Evolutionary conservation across 2,113 vertebrate species (phyloP).

Genomic region (Bubo scandiacus): DNA sequence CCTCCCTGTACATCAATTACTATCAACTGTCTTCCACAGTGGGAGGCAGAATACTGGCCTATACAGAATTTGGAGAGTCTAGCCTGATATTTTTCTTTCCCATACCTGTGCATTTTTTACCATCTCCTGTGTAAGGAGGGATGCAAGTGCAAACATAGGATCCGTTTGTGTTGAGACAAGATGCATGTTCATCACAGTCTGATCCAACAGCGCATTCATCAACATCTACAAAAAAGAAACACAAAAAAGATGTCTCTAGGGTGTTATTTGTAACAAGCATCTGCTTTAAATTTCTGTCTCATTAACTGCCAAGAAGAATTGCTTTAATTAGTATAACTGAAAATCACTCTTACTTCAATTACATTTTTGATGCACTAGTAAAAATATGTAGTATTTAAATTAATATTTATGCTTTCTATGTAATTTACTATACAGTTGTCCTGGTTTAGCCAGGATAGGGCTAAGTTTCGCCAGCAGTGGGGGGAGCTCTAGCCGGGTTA

Average conservation of each 20-base stretch:
- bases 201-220: conserved; percentile 95
- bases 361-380: background rate
- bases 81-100: background rate
- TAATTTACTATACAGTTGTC: background rate
- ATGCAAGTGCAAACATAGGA: conserved; percentile 90
- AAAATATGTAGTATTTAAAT: background rate
- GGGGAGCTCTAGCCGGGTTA: too few species aligned
- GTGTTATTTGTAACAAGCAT: background rate
- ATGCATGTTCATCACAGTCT: conserved; percentile 86
- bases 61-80: background rate
- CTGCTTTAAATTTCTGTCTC: background rate
- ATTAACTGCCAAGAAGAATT: background rate
- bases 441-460: too few species aligned
- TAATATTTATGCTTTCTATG: background rate
- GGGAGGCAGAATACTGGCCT: background rate
- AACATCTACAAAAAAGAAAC: conserved; percentile 78
- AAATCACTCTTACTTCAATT: background rate
- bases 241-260: background rate
- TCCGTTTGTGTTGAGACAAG: conserved; percentile 91
- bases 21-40: background rate
- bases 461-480: too few species aligned
- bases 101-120: conserved; percentile 93
- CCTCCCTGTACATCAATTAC: background rate
- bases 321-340: background rate
- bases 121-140: conserved; percentile 88